Evolutionary conservation across 2,113 vertebrate genomes (phyloP).

Genomic region (Leptocoma aspasia): DNA sequence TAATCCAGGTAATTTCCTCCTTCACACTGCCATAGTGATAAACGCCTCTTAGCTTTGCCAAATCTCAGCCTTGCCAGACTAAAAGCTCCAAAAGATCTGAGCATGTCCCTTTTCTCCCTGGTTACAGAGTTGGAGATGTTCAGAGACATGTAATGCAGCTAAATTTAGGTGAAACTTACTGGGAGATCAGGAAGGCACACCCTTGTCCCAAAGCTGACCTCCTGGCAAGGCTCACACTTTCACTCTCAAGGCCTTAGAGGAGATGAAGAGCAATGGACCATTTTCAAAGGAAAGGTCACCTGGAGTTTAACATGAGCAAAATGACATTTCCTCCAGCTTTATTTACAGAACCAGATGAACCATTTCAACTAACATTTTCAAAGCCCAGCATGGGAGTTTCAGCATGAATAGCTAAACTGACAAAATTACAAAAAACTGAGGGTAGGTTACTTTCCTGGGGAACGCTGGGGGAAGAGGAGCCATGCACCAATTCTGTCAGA

Average conservation of each 20-base stretch:
- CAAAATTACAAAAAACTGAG: background rate
- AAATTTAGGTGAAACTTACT: background rate
- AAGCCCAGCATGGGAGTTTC: conserved; percentile 20
- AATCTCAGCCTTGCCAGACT: background rate
- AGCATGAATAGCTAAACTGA: background rate
- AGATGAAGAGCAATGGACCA: background rate
- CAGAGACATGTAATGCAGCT: background rate
- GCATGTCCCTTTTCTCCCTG: background rate
- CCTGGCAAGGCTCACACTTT: background rate
- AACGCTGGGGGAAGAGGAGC: background rate
- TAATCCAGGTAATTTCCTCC: background rate
- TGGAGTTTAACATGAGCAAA: conserved; percentile 41
- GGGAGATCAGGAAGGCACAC: background rate
- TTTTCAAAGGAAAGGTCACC: conserved; percentile 47
- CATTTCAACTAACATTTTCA: conserved; percentile 45
- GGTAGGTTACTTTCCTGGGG: background rate
- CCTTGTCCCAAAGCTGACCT: conserved; percentile 1
- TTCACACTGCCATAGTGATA: background rate
- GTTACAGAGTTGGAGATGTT: background rate
- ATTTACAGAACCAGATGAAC: conserved; percentile 48
- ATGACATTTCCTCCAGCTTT: conserved; percentile 33
- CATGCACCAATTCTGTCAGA: background rate
- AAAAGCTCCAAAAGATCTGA: background rate
- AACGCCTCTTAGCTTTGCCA: background rate
- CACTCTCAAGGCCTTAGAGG: background rate